Conservation (phyloP, 2,113 vertebrate genomes). For the Gnathonemus longibarbis region DNA sequence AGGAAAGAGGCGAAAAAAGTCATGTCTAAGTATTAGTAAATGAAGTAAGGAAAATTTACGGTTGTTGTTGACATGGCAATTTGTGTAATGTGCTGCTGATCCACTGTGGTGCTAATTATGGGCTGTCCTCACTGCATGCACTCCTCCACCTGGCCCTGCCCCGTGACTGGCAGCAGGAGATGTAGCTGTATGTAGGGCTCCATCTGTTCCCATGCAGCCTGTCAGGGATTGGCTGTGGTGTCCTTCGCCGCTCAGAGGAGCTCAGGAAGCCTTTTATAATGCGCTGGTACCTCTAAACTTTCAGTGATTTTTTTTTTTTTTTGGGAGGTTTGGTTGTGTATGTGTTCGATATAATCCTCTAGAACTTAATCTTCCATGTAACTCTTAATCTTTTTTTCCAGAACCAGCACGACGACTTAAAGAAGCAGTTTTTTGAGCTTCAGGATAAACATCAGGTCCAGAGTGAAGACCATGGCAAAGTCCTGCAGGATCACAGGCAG, state of each 20-base stretch:
- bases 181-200: not conserved
- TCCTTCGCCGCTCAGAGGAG: not conserved
- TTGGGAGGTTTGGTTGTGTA: not conserved
- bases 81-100: not conserved
- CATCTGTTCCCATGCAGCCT: not conserved
- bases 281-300: not conserved
- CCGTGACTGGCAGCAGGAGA: not conserved
- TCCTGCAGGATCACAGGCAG: conserved; percentile 77
- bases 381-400: conserved; percentile 34
- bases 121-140: not conserved
- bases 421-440: conserved; percentile 81
- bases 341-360: not conserved
- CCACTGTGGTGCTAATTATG: not conserved
- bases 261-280: not conserved
- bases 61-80: not conserved
- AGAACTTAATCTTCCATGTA: not conserved
- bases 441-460: conserved; percentile 79
- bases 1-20: not conserved
- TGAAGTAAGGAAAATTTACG: not conserved
- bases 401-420: conserved; percentile 92
- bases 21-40: not conserved
- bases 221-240: not conserved
- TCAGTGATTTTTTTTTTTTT: not conserved
- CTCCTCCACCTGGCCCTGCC: not conserved
- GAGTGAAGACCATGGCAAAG: conserved; percentile 74